phyloP scores from a whole-genome alignment of 1,140 invertebrate genomes.

The Chionoecetes opilio region DNA sequence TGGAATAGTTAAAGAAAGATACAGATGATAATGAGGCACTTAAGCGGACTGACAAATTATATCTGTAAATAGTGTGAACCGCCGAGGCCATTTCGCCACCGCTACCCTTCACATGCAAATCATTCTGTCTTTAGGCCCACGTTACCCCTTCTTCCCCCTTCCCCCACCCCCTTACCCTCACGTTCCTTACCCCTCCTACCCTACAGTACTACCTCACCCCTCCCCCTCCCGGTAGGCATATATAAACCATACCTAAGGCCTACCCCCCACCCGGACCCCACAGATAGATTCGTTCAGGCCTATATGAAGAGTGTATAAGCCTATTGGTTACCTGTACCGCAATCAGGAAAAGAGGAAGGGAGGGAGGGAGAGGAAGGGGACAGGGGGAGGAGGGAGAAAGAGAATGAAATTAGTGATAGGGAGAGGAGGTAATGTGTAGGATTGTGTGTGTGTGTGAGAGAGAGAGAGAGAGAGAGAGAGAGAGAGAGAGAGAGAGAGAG shows the following conservation, averaged over 20 bases:
- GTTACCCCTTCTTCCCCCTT: neutral
- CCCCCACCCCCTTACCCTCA: neutral
- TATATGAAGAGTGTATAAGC: neutral
- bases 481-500: neutral
- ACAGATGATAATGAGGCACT: conserved; percentile 1
- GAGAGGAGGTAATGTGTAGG: neutral
- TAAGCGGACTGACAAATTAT: conserved; percentile 73
- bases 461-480: neutral
- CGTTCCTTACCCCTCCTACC: neutral
- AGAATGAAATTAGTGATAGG: neutral
- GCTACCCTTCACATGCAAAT: conserved; percentile 65
- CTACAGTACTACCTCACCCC: neutral
- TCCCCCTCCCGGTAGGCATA: neutral
- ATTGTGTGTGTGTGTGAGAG: neutral
- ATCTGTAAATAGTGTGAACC: conserved; percentile 67
- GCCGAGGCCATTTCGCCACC: conserved; percentile 69
- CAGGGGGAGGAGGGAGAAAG: neutral
- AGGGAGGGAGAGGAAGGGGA: neutral
- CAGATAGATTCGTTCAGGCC: neutral
- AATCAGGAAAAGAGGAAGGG: neutral
- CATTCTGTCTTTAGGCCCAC: conserved; percentile 57
- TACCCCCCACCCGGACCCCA: neutral
- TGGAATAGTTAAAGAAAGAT: neutral
- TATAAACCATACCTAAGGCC: neutral
- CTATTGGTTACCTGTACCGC: conserved; percentile 32